Percentiles rank a stretch among this genome's conserved stretches.
These are phyloP conservation scores for Botia almorhae DNA, from an alignment of 2,797 vertebrate genomes.

Conservation along the genomic window DNA sequence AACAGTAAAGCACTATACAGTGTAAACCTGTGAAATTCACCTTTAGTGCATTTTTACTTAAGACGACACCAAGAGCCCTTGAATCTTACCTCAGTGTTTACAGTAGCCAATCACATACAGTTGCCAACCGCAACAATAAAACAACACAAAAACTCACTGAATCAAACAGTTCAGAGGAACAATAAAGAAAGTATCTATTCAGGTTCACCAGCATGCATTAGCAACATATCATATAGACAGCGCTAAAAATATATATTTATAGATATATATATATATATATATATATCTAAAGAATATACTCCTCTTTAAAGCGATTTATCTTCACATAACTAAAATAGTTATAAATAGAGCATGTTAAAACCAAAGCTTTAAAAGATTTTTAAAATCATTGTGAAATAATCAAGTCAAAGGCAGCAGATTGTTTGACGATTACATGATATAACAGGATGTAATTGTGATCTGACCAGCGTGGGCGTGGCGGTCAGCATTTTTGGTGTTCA, in stretches of 20 bases:
- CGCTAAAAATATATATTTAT: constrained; percentile 22
- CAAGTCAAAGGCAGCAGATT: constrained; percentile 20
- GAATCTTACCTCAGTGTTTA: background rate
- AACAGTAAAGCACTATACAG: constrained; percentile 49
- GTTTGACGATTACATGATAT: constrained; percentile 22
- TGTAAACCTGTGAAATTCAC: constrained; percentile 64
- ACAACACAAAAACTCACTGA: constrained; percentile 29
- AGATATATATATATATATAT: background rate
- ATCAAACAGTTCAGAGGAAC: constrained; percentile 16
- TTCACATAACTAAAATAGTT: constrained; percentile 67
- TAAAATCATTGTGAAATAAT: background rate
- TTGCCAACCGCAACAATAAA: constrained; percentile 14
- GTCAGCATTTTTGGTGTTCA: constrained; percentile 17
- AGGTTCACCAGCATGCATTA: constrained; percentile 33
- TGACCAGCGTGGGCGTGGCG: constrained; percentile 25
- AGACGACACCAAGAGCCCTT: constrained; percentile 27
- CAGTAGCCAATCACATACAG: background rate
- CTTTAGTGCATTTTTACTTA: constrained; percentile 57
- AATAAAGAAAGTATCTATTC: background rate
- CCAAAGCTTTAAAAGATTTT: background rate
- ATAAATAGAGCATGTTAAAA: constrained; percentile 13
- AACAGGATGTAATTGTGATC: constrained; percentile 37
- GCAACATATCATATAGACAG: background rate
- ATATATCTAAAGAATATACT: background rate
- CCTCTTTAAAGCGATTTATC: constrained; percentile 62